Conservation (phyloP, 2,113 vertebrate species). For the Eonycteris spelaea region DNA sequence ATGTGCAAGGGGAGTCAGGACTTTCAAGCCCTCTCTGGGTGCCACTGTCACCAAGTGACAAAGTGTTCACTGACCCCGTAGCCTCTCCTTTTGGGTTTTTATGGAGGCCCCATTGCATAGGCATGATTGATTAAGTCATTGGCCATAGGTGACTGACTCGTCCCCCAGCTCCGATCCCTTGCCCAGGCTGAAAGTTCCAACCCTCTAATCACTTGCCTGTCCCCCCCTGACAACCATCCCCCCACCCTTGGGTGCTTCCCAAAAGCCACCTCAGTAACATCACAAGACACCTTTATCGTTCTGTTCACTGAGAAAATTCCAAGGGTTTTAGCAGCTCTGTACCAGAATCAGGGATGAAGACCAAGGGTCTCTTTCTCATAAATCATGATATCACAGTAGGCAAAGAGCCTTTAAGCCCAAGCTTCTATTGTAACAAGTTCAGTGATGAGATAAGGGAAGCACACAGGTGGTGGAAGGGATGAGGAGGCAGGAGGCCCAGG, state of each 20-base stretch:
- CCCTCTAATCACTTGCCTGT: not conserved
- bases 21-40: not conserved
- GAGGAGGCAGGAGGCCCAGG: not conserved
- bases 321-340: not conserved
- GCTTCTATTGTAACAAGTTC: not conserved
- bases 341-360: not conserved
- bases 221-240: not conserved
- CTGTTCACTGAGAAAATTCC: not conserved
- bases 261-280: not conserved
- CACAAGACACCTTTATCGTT: not conserved
- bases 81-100: not conserved
- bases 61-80: rapidly evolving
- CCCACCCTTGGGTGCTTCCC: not conserved
- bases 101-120: not conserved
- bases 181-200: not conserved
- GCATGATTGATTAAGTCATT: not conserved
- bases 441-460: not conserved
- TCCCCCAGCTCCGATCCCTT: not conserved
- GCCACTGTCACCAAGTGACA: rapidly evolving
- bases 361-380: not conserved
- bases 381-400: not conserved
- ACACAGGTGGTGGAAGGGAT: not conserved
- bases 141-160: not conserved
- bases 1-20: rapidly evolving
- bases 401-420: no score